Percentiles rank a stretch among this genome's conserved stretches.
phyloP scores from a whole-genome alignment of 1,140 invertebrate genomes.

The Drosophila sucinea region DNA sequence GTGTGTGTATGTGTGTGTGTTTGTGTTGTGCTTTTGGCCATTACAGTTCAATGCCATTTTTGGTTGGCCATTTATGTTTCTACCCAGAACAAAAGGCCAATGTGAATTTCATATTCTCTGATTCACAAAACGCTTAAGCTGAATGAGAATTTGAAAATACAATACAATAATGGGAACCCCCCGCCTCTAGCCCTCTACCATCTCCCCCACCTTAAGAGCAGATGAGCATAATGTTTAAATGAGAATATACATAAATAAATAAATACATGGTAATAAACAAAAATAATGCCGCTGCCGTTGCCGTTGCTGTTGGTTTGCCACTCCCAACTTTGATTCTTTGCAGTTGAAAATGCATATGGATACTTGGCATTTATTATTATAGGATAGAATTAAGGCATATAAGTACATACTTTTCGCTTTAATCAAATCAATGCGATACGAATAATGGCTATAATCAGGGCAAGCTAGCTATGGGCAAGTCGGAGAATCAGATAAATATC shows the following conservation, averaged over 20 bases:
- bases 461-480: background rate
- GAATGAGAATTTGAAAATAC: conserved; percentile 59
- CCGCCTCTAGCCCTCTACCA: background rate
- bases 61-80: background rate
- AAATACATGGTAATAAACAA: conserved; percentile 35
- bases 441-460: conserved; percentile 5
- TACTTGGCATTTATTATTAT: conserved; percentile 3
- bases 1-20: background rate
- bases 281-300: background rate
- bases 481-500: background rate
- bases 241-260: conserved; percentile 60
- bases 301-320: conserved; percentile 25
- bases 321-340: conserved; percentile 12
- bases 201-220: conserved; percentile 2
- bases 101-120: conserved; percentile 61
- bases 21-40: conserved; percentile 42
- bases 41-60: conserved; percentile 73
- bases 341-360: conserved; percentile 10
- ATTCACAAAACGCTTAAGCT: conserved; percentile 64
- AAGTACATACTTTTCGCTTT: background rate
- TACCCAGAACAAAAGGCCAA: conserved; percentile 41
- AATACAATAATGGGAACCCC: conserved; percentile 52
- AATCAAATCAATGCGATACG: background rate
- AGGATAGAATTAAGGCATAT: conserved; percentile 1
- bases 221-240: conserved; percentile 70